Conservation (phyloP, 1,140 invertebrate genomes). For the Pseudomyrmex sp. region DNA sequence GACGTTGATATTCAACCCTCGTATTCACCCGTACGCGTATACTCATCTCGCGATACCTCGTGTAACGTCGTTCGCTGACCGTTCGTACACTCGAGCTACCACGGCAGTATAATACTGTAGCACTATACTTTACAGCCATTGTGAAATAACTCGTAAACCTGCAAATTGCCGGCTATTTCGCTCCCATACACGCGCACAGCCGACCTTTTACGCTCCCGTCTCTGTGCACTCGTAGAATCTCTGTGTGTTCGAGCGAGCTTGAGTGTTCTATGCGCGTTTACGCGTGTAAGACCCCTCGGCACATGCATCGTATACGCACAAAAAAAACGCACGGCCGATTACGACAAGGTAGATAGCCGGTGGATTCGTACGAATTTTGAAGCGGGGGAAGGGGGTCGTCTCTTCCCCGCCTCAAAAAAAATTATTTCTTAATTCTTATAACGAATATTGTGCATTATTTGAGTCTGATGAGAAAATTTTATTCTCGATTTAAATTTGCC, state of each 20-base stretch:
- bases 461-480: too few species aligned
- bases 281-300: background rate
- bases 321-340: background rate
- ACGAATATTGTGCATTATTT: background rate
- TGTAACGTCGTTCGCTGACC: conserved; percentile 67
- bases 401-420: background rate
- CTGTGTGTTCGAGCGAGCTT: conserved; percentile 51
- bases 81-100: conserved; percentile 67
- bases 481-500: too few species aligned
- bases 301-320: background rate
- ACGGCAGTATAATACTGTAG: conserved; percentile 79
- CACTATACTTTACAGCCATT: conserved; percentile 86
- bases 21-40: background rate
- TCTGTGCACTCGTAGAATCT: conserved; percentile 26
- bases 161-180: conserved; percentile 85
- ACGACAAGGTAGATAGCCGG: background rate
- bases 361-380: background rate
- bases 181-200: conserved; percentile 76
- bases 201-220: conserved; percentile 50
- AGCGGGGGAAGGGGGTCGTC: too few species aligned
- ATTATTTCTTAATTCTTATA: background rate
- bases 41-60: background rate
- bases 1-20: too few species aligned
- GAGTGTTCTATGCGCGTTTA: conserved; percentile 40
- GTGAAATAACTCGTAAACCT: conserved; percentile 86